Evolutionary conservation across 2,888 invertebrate genomes (phyloP).

Genomic region (Ophion ellenae): DNA sequence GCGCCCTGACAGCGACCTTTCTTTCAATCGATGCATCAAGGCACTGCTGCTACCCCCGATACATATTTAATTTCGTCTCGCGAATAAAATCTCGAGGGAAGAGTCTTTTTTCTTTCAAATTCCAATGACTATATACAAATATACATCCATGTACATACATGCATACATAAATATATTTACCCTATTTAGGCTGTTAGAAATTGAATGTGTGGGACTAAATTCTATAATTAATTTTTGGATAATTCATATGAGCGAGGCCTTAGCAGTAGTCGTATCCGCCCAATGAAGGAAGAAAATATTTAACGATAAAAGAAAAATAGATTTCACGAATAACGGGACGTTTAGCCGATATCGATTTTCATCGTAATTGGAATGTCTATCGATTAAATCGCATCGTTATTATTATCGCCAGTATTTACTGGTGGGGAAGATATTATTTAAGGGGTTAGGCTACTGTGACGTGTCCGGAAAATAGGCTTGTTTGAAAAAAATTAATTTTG

Average conservation of each 20-base stretch:
- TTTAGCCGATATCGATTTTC: constrained; percentile 57
- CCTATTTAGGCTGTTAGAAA: constrained; percentile 75
- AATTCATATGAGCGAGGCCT: constrained; percentile 83
- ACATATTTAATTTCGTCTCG: not conserved
- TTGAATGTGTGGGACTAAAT: constrained; percentile 80
- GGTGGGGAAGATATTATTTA: not conserved
- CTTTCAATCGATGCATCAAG: not conserved
- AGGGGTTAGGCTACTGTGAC: not conserved
- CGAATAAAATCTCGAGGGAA: constrained; percentile 30
- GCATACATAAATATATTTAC: constrained; percentile 60
- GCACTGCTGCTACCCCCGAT: not conserved
- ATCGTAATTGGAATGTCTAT: constrained; percentile 59
- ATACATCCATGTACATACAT: constrained; percentile 21
- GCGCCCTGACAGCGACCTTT: not conserved
- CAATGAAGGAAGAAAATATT: constrained; percentile 74
- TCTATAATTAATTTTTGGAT: constrained; percentile 73
- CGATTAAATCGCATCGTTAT: constrained; percentile 31
- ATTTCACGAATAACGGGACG: constrained; percentile 42
- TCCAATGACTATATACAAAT: constrained; percentile 52
- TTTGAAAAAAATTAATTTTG: too few species aligned
- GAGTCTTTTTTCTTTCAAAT: constrained; percentile 21
- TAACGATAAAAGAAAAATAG: constrained; percentile 53
- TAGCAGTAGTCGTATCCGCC: constrained; percentile 84
- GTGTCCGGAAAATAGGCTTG: too few species aligned
- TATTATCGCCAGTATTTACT: constrained; percentile 18